These are phyloP conservation scores for Panthera tigris DNA, from an alignment of 2,113 vertebrate species.

Conservation along the genomic window DNA sequence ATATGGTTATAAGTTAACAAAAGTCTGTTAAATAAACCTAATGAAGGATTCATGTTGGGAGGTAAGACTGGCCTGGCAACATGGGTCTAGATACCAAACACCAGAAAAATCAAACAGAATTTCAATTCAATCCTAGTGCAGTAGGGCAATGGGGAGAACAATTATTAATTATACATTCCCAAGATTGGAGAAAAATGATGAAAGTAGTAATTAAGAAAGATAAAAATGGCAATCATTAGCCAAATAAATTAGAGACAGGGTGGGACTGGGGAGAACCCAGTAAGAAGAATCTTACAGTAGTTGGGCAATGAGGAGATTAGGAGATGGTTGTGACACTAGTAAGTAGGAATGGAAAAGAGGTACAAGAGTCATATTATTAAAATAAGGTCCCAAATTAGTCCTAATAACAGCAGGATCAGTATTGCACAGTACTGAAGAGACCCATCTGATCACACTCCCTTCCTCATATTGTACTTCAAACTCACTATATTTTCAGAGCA, in stretches of 20 bases:
- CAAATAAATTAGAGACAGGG: not conserved
- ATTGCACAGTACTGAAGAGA: not conserved
- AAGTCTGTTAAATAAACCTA: constrained; percentile 34
- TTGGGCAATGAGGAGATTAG: not conserved
- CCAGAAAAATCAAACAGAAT: constrained; percentile 23
- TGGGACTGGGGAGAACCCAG: not conserved
- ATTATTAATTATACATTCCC: not conserved
- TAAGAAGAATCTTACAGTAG: not conserved
- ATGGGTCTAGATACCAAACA: not conserved
- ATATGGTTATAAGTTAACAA: constrained; percentile 10
- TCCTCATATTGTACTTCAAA: constrained; percentile 35
- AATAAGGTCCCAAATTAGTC: not conserved
- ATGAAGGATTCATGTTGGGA: not conserved
- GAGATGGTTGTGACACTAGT: not conserved
- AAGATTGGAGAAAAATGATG: not conserved
- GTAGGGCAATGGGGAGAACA: not conserved
- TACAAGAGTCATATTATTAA: not conserved
- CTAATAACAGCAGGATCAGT: not conserved
- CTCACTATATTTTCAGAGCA: constrained; percentile 54
- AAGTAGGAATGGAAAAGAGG: not conserved
- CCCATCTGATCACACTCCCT: not conserved
- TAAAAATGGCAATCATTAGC: constrained; percentile 9
- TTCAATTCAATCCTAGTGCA: constrained; percentile 40
- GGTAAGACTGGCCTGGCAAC: not conserved
- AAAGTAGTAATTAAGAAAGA: constrained; percentile 45